phyloP scores from a whole-genome alignment of 2,113 vertebrate species.

The Lagopus leucura region DNA sequence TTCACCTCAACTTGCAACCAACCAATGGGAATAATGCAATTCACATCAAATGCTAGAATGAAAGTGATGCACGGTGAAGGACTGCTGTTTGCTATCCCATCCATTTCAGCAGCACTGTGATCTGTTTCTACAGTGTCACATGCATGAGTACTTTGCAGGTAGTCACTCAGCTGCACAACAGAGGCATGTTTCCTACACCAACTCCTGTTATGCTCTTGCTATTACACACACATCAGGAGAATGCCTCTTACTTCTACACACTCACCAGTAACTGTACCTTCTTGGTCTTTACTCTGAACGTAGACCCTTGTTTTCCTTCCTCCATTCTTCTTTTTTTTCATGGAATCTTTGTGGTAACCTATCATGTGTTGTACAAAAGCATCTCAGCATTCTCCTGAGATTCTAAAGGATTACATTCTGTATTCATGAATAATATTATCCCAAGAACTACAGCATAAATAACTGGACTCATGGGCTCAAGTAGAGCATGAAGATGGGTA shows the following conservation, averaged over 20 bases:
- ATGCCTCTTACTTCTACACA: not conserved
- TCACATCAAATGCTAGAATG: not conserved
- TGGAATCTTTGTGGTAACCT: not conserved
- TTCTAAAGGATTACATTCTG: not conserved
- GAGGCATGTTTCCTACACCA: not conserved
- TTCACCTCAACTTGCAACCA: not conserved
- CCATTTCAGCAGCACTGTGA: not conserved
- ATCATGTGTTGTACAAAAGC: not conserved
- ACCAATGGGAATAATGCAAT: accelerated
- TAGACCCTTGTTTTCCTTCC: not conserved
- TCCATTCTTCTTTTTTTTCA: not conserved
- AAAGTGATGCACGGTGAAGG: not conserved
- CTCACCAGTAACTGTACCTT: not conserved
- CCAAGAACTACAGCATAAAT: not conserved
- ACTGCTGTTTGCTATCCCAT: not conserved
- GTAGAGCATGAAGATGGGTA: not conserved
- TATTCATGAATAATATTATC: not conserved
- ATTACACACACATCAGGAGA: not conserved
- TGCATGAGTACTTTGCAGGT: accelerated
- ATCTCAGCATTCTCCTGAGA: not conserved
- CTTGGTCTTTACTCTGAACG: not conserved
- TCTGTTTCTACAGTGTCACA: not conserved
- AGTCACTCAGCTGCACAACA: not conserved
- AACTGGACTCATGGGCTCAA: not conserved
- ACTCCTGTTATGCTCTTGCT: not conserved